phyloP scores from a whole-genome alignment of 2,797 vertebrate genomes.

The Psittacula echo region DNA sequence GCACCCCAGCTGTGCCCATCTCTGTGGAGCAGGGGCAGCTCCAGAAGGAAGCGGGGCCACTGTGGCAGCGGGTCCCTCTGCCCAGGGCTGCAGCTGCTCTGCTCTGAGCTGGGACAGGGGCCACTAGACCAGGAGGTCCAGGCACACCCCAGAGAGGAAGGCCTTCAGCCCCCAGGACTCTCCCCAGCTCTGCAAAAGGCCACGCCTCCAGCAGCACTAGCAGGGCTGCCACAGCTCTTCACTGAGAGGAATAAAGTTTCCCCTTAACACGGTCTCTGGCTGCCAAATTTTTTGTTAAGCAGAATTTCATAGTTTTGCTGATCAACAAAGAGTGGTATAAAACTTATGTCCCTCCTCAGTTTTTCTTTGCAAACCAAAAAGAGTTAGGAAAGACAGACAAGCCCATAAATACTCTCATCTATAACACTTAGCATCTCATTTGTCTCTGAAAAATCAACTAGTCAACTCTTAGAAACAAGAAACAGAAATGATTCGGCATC shows the following conservation, averaged over 20 bases:
- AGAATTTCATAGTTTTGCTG: background rate
- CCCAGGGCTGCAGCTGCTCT: accelerated
- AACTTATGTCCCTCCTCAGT: background rate
- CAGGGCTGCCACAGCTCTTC: background rate
- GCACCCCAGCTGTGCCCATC: background rate
- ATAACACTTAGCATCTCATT: background rate
- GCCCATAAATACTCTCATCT: background rate
- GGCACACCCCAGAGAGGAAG: accelerated
- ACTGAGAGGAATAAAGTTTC: background rate
- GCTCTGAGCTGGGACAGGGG: too few species aligned
- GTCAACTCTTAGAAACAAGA: background rate
- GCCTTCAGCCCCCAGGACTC: background rate
- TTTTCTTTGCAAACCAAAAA: background rate
- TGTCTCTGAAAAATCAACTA: background rate
- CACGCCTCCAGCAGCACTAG: accelerated
- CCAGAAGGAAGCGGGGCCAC: background rate
- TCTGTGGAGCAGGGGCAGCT: background rate
- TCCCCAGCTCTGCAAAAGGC: background rate
- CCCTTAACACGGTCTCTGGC: background rate
- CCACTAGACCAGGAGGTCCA: background rate
- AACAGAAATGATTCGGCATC: background rate
- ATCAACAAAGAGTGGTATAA: background rate
- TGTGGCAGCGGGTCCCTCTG: background rate
- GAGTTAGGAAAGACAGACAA: background rate
- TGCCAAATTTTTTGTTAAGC: background rate